Percentiles rank a stretch among this genome's conserved stretches.
Conservation (phyloP, 2,888 invertebrate species). For the Sympetrum striolatum region DNA sequence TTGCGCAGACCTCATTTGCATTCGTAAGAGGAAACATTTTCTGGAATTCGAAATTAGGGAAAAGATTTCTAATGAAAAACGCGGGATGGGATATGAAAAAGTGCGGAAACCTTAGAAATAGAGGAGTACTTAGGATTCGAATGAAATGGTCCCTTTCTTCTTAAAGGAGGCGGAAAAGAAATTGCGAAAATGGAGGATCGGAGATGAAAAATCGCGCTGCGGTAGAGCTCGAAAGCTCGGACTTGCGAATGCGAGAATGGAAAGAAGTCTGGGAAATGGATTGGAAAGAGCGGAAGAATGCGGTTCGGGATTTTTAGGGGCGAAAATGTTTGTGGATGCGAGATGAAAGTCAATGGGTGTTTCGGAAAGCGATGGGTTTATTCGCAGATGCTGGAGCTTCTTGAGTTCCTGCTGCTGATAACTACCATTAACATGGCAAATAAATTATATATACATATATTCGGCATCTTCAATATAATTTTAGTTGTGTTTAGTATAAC, state of each 20-base stretch:
- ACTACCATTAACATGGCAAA: no score
- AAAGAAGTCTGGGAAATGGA: neutral
- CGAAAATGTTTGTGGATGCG: neutral
- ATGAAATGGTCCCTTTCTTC: neutral
- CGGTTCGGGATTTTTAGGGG: neutral
- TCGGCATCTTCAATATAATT: no score
- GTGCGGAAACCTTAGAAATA: neutral
- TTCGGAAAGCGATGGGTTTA: neutral
- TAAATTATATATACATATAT: no score
- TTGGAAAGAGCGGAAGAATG: neutral
- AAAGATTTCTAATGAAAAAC: no score
- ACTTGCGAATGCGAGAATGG: neutral
- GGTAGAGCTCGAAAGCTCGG: neutral
- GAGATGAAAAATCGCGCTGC: neutral
- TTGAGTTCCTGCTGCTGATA: no score
- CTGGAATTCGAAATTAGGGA: no score
- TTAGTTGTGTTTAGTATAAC: no score
- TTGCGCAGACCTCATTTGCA: no score
- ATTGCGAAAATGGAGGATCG: neutral
- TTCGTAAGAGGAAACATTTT: no score
- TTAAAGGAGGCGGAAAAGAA: neutral
- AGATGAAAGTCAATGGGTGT: neutral
- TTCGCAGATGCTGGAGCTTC: no score
- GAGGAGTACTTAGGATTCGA: neutral
- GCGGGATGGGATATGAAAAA: neutral